Evolutionary conservation across 1,140 invertebrate genomes (phyloP).

Genomic region (Ooceraea biroi): DNA sequence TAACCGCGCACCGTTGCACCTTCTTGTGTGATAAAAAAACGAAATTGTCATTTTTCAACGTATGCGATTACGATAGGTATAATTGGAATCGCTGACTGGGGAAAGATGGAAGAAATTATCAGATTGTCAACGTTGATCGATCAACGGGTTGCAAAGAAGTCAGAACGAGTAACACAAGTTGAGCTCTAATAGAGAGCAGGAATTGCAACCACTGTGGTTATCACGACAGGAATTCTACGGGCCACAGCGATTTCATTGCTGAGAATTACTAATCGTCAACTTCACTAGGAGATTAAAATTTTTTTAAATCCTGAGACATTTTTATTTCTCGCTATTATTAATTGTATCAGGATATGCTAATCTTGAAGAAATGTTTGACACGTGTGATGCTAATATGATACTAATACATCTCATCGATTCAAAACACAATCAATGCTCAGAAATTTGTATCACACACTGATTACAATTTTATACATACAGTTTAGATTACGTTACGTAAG

Average conservation of each 20-base stretch:
- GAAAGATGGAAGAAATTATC: slow-evolving; percentile 48
- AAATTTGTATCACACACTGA: neutral
- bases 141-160: slow-evolving; percentile 39
- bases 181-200: slow-evolving; percentile 54
- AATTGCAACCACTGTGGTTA: slow-evolving; percentile 47
- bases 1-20: neutral
- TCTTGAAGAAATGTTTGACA: neutral
- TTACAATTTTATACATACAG: slow-evolving; percentile 1
- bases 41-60: slow-evolving; percentile 19
- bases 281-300: neutral
- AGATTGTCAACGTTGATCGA: slow-evolving; percentile 61
- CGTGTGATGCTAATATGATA: neutral
- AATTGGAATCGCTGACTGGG: neutral
- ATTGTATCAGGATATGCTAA: neutral
- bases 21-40: neutral
- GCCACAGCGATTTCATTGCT: slow-evolving; percentile 55
- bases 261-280: too few relatives aligned
- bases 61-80: neutral
- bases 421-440: neutral
- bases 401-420: neutral
- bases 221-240: slow-evolving; percentile 57
- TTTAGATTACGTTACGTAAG: neutral
- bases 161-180: slow-evolving; percentile 47
- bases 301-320: neutral
- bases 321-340: neutral